Percentiles rank a stretch among this genome's conserved stretches.
These are phyloP conservation scores for Oreochromis tanganicae DNA, from an alignment of 2,113 vertebrate species.

Conservation along the genomic window DNA sequence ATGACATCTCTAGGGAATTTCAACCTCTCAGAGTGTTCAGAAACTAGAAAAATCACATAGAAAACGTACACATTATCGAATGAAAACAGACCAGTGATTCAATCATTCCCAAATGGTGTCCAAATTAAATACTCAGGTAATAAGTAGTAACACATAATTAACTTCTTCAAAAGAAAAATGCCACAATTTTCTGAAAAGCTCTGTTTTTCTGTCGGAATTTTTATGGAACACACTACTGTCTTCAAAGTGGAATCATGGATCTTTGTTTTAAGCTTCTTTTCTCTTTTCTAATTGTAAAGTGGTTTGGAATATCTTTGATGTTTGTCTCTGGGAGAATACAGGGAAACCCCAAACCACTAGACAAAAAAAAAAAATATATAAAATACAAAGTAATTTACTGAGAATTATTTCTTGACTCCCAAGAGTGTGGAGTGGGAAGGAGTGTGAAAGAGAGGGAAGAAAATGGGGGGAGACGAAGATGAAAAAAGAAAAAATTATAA, in stretches of 20 bases:
- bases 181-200: conserved; percentile 22
- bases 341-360: conserved; percentile 37
- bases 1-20: not conserved
- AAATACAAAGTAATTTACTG: conserved; percentile 31
- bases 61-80: not conserved
- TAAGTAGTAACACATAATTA: conserved; percentile 27
- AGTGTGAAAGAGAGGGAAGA: not conserved
- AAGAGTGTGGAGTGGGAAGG: not conserved
- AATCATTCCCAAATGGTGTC: conserved; percentile 2
- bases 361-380: not conserved
- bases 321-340: conserved; percentile 53
- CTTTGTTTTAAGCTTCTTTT: conserved; percentile 44
- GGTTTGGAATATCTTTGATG: conserved; percentile 63
- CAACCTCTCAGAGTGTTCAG: not conserved
- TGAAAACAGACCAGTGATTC: not conserved
- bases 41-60: conserved; percentile 2
- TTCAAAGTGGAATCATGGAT: conserved; percentile 48
- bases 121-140: conserved; percentile 43
- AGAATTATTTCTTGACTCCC: conserved; percentile 8
- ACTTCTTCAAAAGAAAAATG: conserved; percentile 21
- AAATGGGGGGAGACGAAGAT: not conserved
- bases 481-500: not conserved
- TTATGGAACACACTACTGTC: not conserved
- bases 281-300: conserved; percentile 56
- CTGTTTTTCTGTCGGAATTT: not conserved